These are phyloP conservation scores for Ctena decussata DNA, from an alignment of 2,888 invertebrate genomes.

Conservation along the genomic window DNA sequence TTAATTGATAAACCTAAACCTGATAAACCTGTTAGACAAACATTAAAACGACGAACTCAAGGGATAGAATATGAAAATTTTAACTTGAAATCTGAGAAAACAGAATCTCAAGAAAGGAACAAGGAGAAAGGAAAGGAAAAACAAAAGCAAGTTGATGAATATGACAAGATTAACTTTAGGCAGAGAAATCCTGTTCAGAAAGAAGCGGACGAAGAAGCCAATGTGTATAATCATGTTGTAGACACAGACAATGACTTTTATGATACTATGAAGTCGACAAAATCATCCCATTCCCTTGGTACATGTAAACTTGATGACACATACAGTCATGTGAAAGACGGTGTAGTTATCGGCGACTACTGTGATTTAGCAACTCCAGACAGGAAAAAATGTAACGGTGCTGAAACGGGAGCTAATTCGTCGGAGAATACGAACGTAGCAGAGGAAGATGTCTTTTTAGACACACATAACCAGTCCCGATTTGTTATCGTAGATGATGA, in stretches of 20 bases:
- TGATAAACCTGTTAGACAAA: neutral
- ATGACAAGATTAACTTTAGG: neutral
- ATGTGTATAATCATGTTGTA: neutral
- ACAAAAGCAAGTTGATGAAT: neutral
- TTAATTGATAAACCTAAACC: neutral
- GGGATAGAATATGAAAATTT: neutral
- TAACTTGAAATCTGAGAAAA: neutral
- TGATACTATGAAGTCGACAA: neutral
- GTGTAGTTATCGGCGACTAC: neutral
- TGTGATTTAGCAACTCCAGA: no score
- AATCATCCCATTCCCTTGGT: neutral
- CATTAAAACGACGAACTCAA: neutral
- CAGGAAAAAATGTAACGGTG: no score
- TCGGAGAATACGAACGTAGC: no score
- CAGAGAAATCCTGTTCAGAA: no score
- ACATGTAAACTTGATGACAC: neutral
- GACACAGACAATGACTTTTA: neutral
- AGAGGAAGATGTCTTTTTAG: no score
- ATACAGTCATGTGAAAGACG: neutral
- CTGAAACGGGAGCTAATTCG: no score
- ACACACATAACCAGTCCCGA: no score
- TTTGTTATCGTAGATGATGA: no score
- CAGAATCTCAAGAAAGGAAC: neutral
- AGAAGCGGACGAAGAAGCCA: neutral
- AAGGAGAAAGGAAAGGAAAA: no score